Evolutionary conservation across 2,113 vertebrate genomes (phyloP).

Genomic region (Corythornis cristatus): DNA sequence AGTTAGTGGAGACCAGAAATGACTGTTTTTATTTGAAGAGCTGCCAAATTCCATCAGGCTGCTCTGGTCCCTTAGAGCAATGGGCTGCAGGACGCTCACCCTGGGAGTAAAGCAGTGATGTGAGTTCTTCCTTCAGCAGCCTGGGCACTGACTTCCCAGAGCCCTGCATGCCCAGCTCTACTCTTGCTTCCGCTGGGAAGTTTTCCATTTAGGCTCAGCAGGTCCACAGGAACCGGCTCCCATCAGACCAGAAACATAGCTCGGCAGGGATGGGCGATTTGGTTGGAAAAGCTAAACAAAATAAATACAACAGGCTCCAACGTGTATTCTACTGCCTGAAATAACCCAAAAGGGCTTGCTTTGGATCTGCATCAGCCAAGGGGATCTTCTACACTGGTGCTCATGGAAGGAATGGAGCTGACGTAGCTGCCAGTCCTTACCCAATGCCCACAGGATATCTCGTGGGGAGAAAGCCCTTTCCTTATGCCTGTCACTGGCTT

Average conservation of each 20-base stretch:
- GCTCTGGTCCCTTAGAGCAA: neutral
- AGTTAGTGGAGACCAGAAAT: neutral
- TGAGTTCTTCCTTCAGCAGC: neutral
- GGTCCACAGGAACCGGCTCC: neutral
- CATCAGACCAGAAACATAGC: conserved; percentile 36
- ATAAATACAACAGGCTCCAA: conserved; percentile 50
- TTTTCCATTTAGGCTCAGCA: conserved; percentile 46
- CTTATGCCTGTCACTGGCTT: fast-evolving
- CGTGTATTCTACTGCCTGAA: conserved; percentile 46
- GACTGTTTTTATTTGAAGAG: neutral
- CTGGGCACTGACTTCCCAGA: neutral
- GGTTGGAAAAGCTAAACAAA: conserved; percentile 59
- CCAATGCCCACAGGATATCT: neutral
- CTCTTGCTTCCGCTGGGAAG: conserved; percentile 49
- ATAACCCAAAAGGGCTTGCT: conserved; percentile 27
- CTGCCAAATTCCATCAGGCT: neutral
- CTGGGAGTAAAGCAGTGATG: neutral
- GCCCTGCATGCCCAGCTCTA: neutral
- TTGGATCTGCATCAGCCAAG: neutral
- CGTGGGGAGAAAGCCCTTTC: neutral
- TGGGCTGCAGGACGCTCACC: neutral
- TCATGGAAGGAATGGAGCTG: neutral
- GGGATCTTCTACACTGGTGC: neutral
- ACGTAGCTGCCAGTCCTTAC: neutral
- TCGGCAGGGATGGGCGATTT: conserved; percentile 54